Evolutionary conservation across 2,888 invertebrate genomes (phyloP), one percentile per base, ranked within the genome.

Genomic region (Drosophila gaucha): DNA sequence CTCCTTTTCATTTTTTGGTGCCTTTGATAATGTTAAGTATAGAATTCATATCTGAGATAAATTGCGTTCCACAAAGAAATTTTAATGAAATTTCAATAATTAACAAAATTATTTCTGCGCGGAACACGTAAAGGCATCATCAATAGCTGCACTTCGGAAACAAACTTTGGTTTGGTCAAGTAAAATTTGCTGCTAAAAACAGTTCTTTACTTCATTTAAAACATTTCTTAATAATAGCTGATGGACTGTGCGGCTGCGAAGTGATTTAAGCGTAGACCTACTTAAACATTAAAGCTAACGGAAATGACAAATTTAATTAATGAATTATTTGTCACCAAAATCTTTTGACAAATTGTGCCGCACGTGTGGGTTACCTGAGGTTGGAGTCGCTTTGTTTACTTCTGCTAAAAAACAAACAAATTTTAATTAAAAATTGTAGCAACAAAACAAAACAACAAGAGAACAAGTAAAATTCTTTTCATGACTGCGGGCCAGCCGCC

Each of bases 221-320:
- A 33, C 46, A 35, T 31, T 12, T 36, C 12, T 6, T 0, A 0
- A 14, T 58, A 12, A 31, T 20, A 20, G 20, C 16, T 28, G 8
- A 6, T 12, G 5, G 3, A 2, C 14, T n/a, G n/a, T n/a, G 10
- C 18, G 24, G 14, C 35, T 50, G 50, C 47, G 39, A 55, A 55
- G 49, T 24, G 18, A 47, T 14, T 47, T 30, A 16, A 41, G 41
- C 3, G 12, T 24, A 6, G 26, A n/a, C 52, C 31, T 35, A 31
- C 28, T 26, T 16, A 6, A 50, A 39, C 57, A 46, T 58, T 38
- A 58, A 41, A 31, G 30, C 30, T 30, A n/a, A 18, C 20, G 18
- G 18, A 36, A 73, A 58, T 52, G 54, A 49, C 67, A 55, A 59
- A 67, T 46, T 67, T 60, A 68, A 71, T 77, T 74, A 74, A 71